A percentile compares a stretch with the other conserved stretches of the same genome.
Evolutionary conservation across 2,113 vertebrate genomes (phyloP).

Genomic region (Mormoops blainvillei): DNA sequence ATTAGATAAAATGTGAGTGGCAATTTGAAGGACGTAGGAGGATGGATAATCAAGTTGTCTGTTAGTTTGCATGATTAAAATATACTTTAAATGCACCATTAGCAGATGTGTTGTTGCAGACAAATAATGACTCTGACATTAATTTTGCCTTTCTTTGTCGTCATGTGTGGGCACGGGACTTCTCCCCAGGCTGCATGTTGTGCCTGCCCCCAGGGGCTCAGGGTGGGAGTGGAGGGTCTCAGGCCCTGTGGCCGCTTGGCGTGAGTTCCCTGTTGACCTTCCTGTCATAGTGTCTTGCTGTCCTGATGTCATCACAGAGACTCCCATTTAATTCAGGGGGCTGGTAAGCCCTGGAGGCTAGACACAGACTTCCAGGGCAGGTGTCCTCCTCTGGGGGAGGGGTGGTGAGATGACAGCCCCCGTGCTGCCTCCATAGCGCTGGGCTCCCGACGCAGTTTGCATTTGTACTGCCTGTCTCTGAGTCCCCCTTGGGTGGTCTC

Average conservation of each 20-base stretch:
- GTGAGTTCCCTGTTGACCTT: background rate
- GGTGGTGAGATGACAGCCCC: background rate
- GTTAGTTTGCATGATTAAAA: background rate
- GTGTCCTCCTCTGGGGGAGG: too few relatives aligned
- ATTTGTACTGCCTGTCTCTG: background rate
- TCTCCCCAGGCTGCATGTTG: too few relatives aligned
- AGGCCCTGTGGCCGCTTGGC: too few relatives aligned
- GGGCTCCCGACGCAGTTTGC: too few relatives aligned
- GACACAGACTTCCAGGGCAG: too few relatives aligned
- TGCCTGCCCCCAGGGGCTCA: rapidly evolving
- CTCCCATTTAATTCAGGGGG: background rate
- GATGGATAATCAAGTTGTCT: background rate
- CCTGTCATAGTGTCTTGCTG: rapidly evolving
- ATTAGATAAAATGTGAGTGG: background rate
- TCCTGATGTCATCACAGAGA: background rate
- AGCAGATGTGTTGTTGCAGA: background rate
- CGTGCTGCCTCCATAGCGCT: background rate
- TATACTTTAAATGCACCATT: background rate
- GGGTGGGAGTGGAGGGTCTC: background rate
- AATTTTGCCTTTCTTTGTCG: background rate
- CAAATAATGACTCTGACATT: background rate
- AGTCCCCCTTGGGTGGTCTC: rapidly evolving
- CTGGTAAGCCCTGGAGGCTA: too few relatives aligned
- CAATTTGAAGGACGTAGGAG: background rate
- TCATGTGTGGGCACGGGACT: background rate